Evolutionary conservation across 1,140 invertebrate genomes (phyloP), one percentile per base, ranked within the genome.

Genomic region (Apis cerana): DNA sequence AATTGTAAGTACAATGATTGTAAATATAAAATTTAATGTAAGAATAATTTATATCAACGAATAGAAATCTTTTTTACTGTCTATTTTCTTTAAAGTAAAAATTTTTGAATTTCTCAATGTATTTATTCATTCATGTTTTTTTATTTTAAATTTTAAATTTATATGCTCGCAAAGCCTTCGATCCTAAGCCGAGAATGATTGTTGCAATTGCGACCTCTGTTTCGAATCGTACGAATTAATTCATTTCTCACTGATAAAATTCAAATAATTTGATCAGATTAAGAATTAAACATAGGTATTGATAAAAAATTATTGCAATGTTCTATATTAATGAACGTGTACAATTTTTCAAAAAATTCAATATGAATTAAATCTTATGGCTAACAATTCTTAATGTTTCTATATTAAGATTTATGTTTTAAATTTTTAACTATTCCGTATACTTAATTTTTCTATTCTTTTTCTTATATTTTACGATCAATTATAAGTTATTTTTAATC

Each of bases 191-290:
- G 19, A 11, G 17, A 48, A 69, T 13, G 52, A 43, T 65, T 48
- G 17, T 43, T 52, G 27, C 43, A 54, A 59, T 65, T 62, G 52
- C 70, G 70, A 80, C 54, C 2, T 75, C 21, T 75, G 33, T 76
- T 33, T 61, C 23, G 64, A 68, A 81, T 81, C n/a, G 43, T 75
- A 11, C 52, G 50, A 70, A 71, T 11, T 75, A 64, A 76, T 43
- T 23, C 54, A 67, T 75, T 19, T 4, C 11, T 61, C 52, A 23
- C 27, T 23, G 11, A 12, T 8, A 43, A 27, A 27, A 54, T 75
- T 15, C n/a, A 65, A 48, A 21, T 56, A 67, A 65, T 19, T 61
- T 56, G 64, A 15, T 76, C 52, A 64, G 17, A 50, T 82, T 59
- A 76, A 74, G 8, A 17, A 17, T 65, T 75, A 75, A 65, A 13